Conservation (phyloP, 2,888 invertebrate genomes). For the Protophormia terraenovae region DNA sequence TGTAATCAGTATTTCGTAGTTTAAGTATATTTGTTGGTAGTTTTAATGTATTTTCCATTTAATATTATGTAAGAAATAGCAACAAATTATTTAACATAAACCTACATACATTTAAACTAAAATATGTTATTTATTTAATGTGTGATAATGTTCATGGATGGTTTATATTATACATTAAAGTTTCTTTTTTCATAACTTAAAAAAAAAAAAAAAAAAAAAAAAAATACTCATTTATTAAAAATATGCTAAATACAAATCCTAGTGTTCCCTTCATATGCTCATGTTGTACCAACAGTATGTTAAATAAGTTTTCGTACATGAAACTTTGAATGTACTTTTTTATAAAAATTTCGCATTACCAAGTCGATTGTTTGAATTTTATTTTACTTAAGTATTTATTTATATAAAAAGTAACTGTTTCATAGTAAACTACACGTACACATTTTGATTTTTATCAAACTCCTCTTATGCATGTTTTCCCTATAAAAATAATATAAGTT, state of each 20-base stretch:
- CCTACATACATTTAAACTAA: neutral
- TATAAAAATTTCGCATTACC: no score
- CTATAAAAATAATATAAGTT: neutral
- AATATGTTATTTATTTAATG: neutral
- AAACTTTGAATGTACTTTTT: no score
- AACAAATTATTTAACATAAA: neutral
- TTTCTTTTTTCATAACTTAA: no score
- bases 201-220: neutral
- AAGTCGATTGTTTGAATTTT: no score
- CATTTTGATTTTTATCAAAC: neutral
- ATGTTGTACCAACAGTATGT: neutral
- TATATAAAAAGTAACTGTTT: neutral
- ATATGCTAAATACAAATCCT: neutral
- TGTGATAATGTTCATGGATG: neutral
- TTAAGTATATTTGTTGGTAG: neutral
- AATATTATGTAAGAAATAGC: neutral
- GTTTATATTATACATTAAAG: no score
- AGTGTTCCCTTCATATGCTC: neutral
- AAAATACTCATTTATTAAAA: neutral
- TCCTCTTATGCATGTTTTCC: neutral
- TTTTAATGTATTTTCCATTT: neutral
- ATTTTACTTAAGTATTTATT: neutral
- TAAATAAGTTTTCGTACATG: neutral
- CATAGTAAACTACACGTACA: neutral
- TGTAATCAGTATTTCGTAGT: neutral